Percentiles rank a stretch among this genome's conserved stretches.
phyloP scores from a whole-genome alignment of 2,888 invertebrate species.

The Hirtodrosophila cameraria region DNA sequence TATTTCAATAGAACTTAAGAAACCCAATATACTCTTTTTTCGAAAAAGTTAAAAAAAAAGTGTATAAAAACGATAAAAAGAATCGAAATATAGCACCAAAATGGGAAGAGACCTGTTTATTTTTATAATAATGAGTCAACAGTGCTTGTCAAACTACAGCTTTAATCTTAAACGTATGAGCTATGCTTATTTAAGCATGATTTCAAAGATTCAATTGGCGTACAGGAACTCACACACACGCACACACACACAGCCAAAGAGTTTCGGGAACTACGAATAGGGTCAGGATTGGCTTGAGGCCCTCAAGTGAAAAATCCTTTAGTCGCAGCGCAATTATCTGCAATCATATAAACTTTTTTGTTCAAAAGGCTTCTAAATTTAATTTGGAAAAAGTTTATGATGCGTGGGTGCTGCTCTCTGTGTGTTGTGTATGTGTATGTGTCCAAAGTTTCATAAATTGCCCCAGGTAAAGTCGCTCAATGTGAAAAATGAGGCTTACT shows the following conservation, averaged over 20 bases:
- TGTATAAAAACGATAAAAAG: too few relatives aligned
- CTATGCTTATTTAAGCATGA: too few relatives aligned
- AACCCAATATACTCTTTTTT: too few relatives aligned
- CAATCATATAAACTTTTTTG: slow-evolving; percentile 56
- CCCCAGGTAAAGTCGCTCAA: slow-evolving; percentile 46
- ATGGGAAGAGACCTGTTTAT: too few relatives aligned
- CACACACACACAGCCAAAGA: not conserved
- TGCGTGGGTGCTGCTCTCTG: slow-evolving; percentile 5
- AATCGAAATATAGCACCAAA: too few relatives aligned
- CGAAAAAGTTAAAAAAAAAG: too few relatives aligned
- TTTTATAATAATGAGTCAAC: too few relatives aligned
- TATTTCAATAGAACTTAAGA: too few relatives aligned
- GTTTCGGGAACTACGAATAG: slow-evolving; percentile 5
- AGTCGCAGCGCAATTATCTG: slow-evolving; percentile 38
- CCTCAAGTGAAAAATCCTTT: slow-evolving; percentile 1
- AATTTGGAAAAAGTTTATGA: slow-evolving; percentile 44
- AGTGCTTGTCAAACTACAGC: too few relatives aligned
- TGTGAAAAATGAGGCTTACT: slow-evolving; percentile 6
- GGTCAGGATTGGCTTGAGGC: slow-evolving; percentile 5
- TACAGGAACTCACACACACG: not conserved
- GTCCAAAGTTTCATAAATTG: slow-evolving; percentile 40
- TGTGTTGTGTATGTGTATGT: slow-evolving; percentile 2
- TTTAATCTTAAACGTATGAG: too few relatives aligned
- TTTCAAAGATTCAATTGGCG: too few relatives aligned
- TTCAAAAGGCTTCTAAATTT: slow-evolving; percentile 46